A percentile compares a stretch with the other conserved stretches of the same genome.
Conservation (phyloP, 2,888 invertebrate species). For the Microctonus brassicae region DNA sequence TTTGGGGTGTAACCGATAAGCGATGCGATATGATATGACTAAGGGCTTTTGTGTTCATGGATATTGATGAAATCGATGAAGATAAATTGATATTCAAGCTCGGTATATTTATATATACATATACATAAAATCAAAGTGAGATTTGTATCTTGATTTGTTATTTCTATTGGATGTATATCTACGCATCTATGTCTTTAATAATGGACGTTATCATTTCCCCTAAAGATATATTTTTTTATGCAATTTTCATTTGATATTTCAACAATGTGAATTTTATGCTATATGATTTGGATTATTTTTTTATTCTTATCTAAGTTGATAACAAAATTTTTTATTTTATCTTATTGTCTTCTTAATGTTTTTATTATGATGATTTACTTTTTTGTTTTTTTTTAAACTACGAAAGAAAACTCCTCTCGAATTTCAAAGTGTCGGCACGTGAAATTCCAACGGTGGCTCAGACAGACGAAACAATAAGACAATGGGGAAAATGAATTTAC, state of each 20-base stretch:
- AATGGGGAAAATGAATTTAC: constrained; percentile 62
- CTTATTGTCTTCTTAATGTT: background rate
- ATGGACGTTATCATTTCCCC: too few species aligned
- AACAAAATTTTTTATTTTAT: too few species aligned
- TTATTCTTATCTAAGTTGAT: too few species aligned
- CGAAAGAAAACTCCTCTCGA: constrained; percentile 26
- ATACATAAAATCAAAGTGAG: background rate
- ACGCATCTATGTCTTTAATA: too few species aligned
- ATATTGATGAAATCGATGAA: constrained; percentile 6
- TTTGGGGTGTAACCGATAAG: constrained; percentile 18
- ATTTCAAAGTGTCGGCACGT: constrained; percentile 31
- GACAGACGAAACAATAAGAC: constrained; percentile 60
- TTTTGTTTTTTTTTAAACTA: background rate
- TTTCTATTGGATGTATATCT: too few species aligned
- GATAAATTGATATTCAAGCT: constrained; percentile 8
- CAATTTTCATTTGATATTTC: too few species aligned
- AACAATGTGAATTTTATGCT: too few species aligned
- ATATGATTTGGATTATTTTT: too few species aligned
- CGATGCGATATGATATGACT: constrained; percentile 12
- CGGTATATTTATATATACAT: background rate
- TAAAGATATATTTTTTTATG: too few species aligned
- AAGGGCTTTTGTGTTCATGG: background rate
- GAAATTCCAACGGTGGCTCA: constrained; percentile 37
- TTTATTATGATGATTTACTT: background rate
- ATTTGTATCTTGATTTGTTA: background rate